A percentile compares a stretch with the other conserved stretches of the same genome.
These are phyloP conservation scores for Choloepus hoffmanni DNA, from an alignment of 2,113 vertebrate genomes.

Conservation along the genomic window DNA sequence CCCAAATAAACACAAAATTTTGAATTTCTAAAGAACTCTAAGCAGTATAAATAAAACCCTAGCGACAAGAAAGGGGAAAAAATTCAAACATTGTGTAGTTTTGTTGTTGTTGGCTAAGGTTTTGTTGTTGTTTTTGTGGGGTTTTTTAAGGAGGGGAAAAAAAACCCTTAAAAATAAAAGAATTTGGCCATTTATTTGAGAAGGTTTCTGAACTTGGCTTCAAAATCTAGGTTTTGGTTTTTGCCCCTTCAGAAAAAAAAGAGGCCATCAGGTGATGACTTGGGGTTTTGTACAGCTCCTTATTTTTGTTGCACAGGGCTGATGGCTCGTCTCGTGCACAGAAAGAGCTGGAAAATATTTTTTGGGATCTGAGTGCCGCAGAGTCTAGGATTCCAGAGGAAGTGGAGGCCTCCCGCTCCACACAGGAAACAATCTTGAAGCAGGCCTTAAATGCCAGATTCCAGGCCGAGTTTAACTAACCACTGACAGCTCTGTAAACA, in stretches of 20 bases:
- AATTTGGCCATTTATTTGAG: constrained; percentile 4
- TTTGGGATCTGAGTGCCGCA: constrained; percentile 72
- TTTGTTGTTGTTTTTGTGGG: constrained; percentile 70
- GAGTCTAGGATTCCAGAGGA: constrained; percentile 88
- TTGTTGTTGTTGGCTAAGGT: constrained; percentile 58
- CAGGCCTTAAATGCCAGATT: constrained; percentile 90
- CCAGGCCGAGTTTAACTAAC: constrained; percentile 92
- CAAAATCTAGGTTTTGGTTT: constrained; percentile 53
- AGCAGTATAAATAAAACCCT: constrained; percentile 43
- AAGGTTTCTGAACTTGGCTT: constrained; percentile 17
- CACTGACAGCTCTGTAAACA: constrained; percentile 93
- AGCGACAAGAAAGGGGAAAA: neutral
- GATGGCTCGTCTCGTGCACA: constrained; percentile 51
- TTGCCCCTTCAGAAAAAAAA: neutral
- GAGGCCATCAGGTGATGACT: neutral
- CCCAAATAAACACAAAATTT: constrained; percentile 42
- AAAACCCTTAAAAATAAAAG: constrained; percentile 30
- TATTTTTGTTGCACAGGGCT: neutral
- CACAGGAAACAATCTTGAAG: constrained; percentile 91
- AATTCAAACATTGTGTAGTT: constrained; percentile 38
- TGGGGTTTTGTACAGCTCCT: neutral
- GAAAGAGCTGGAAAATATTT: constrained; percentile 78
- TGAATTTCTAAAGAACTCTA: constrained; percentile 59
- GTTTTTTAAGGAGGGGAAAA: neutral
- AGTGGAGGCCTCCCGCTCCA: constrained; percentile 87